A percentile compares a stretch with the other conserved stretches of the same genome.
Evolutionary conservation across 2,113 vertebrate genomes (phyloP).

Genomic region (Centrocercus urophasianus): DNA sequence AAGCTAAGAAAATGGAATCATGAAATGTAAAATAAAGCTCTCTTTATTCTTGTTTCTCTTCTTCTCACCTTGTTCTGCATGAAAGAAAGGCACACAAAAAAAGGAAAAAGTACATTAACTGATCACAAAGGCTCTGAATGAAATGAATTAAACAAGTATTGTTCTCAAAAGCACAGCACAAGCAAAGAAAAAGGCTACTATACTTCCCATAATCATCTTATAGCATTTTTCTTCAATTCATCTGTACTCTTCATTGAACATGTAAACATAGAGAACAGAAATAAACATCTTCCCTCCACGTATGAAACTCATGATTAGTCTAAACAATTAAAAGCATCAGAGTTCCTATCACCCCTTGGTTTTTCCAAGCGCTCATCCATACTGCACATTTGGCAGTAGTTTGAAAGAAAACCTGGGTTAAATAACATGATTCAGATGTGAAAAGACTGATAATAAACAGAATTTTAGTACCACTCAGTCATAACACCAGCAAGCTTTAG

Average conservation of each 20-base stretch:
- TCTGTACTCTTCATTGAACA: not conserved
- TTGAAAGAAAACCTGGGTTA: slow-evolving; percentile 74
- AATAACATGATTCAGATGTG: slow-evolving; percentile 73
- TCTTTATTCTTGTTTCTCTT: not conserved
- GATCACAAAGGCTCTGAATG: not conserved
- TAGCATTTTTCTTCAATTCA: not conserved
- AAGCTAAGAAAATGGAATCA: not conserved
- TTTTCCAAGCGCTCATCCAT: slow-evolving; percentile 51
- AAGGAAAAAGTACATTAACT: not conserved
- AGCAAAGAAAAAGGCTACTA: not conserved
- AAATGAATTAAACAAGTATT: not conserved
- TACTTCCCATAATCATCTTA: not conserved
- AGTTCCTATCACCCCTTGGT: slow-evolving; percentile 1
- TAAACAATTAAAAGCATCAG: slow-evolving; percentile 43
- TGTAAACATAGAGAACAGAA: slow-evolving; percentile 6
- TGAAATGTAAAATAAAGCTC: not conserved
- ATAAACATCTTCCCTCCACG: not conserved
- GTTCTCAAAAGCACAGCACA: not conserved
- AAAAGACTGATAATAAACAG: slow-evolving; percentile 69
- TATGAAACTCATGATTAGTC: slow-evolving; percentile 38
- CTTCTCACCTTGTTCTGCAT: not conserved
- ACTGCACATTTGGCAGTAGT: slow-evolving; percentile 47
- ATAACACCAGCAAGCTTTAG: slow-evolving; percentile 62
- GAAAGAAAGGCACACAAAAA: not conserved
- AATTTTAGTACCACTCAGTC: slow-evolving; percentile 58